Percentiles rank a stretch among this genome's conserved stretches.
phyloP scores from a whole-genome alignment of 2,113 vertebrate species.

The Lepus europaeus region DNA sequence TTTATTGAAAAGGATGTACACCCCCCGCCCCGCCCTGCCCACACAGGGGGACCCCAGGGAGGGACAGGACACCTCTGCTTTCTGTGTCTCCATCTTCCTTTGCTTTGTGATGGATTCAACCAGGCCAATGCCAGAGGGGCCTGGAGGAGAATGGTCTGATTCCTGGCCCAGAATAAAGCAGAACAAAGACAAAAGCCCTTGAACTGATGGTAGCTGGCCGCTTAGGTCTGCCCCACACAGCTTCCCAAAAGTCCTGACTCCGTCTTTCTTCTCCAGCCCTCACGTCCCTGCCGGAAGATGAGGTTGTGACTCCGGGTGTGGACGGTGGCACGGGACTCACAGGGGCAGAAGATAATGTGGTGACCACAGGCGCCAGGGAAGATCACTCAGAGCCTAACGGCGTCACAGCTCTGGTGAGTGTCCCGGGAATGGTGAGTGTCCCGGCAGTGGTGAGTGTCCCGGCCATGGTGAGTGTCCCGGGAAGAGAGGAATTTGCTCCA shows the following conservation, averaged over 20 bases:
- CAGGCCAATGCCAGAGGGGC: neutral
- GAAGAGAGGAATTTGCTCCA: neutral
- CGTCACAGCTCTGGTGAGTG: slow-evolving; percentile 80
- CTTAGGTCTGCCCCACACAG: neutral
- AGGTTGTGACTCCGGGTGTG: neutral
- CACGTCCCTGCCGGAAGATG: slow-evolving; percentile 80
- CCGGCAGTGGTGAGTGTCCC: too few relatives aligned
- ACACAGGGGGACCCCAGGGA: neutral
- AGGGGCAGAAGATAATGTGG: neutral
- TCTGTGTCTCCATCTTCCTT: neutral
- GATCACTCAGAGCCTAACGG: slow-evolving; percentile 43
- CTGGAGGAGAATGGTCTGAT: neutral
- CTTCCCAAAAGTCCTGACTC: slow-evolving; percentile 29
- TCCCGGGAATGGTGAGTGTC: neutral
- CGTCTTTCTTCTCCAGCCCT: slow-evolving; percentile 77
- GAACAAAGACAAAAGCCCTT: neutral
- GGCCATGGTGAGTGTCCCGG: slow-evolving; percentile 77
- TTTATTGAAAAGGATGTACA: neutral
- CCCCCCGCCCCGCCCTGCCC: rapidly evolving
- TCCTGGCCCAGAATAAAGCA: neutral
- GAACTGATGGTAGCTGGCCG: neutral
- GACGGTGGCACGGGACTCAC: rapidly evolving
- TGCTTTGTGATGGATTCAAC: neutral
- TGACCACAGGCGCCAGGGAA: neutral
- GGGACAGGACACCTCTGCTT: neutral